A percentile compares a stretch with the other conserved stretches of the same genome.
Conservation (phyloP, 37 sponge, comb jelly and placozoan genomes). For the Axinella damicornis region DNA sequence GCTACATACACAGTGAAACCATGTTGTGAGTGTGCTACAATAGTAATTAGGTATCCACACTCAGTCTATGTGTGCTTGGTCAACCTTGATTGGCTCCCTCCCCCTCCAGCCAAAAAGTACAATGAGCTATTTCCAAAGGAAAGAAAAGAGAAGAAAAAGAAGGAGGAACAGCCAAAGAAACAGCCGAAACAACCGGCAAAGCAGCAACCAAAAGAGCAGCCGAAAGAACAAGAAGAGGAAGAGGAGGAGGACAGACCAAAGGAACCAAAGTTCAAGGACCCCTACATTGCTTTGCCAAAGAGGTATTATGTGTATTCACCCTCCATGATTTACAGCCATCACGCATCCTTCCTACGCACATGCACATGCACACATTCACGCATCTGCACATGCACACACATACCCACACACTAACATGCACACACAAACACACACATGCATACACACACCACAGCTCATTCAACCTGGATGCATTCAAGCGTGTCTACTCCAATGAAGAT, state of each 20-base stretch:
- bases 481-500: constrained; percentile 89
- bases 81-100: background rate
- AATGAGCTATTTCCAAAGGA: constrained; percentile 79
- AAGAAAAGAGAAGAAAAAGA: constrained; percentile 71
- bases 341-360: background rate
- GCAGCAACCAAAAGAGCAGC: constrained; percentile 28
- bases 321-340: background rate
- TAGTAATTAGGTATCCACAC: no score
- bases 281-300: constrained; percentile 78
- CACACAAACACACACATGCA: no score
- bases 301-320: constrained; percentile 41
- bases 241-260: constrained; percentile 76
- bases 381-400: background rate
- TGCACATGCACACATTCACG: background rate
- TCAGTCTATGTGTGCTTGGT: no score
- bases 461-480: constrained; percentile 88
- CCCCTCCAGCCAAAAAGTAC: constrained; percentile 78
- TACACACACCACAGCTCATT: constrained; percentile 63
- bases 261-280: constrained; percentile 75
- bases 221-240: constrained; percentile 63
- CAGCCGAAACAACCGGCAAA: no score
- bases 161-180: constrained; percentile 48
- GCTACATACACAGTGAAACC: no score
- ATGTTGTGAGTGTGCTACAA: no score
- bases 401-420: no score